Base-by-base conservation (phyloP, 2,113 vertebrate genomes). In the Pteropus alecto region DNA sequence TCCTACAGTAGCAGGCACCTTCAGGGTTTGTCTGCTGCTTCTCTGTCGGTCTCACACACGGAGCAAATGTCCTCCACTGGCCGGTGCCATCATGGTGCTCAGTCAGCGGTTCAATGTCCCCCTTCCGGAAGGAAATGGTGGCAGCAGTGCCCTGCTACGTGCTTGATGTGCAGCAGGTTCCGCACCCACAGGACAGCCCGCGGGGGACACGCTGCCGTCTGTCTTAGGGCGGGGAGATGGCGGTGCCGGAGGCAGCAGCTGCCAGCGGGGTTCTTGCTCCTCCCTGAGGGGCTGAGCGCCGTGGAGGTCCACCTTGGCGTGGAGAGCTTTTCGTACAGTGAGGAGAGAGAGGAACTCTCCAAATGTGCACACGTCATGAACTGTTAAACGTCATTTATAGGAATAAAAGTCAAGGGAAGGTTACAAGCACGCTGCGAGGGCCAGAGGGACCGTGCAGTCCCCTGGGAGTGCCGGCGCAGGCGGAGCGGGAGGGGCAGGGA, bases 181-280 rank as follows among this genome's bases (percentile, higher is more conserved):
- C 48, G 48, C 48, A 14, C 48, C 48, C 48, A 14, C 48, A 6
- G 48, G 48, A 51, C 48, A 14, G 48, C 48, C 48, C 48, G 48
- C 48, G 48, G 48, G 48, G 48, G 12, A 15, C 48, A 14, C 48
- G 48, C 46, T 2, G 18, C 33, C 74, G 1, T 22, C 28, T 21
- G 30, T 46, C 13, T 51, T 11, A 33, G 74, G 21, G 74, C 74
- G 6, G 65, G 14, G 65, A 26, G 9, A 1, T 3, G 30, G 46
- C 14, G 2, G 41, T 16, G 30, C 14, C 2, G 8, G 51, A 7
- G 56, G 24, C 11, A 4, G 14, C n/a, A 12, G 24, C 24, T 18
- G 46, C 43, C 22, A 5, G 1, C 0, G 0, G 1, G 16, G 7
- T 6, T 19, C 35, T 24, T 12, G 15, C 61, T 22, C 11, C 46